phyloP scores from a whole-genome alignment of 2,888 invertebrate species.

The Tenodera sinensis region DNA sequence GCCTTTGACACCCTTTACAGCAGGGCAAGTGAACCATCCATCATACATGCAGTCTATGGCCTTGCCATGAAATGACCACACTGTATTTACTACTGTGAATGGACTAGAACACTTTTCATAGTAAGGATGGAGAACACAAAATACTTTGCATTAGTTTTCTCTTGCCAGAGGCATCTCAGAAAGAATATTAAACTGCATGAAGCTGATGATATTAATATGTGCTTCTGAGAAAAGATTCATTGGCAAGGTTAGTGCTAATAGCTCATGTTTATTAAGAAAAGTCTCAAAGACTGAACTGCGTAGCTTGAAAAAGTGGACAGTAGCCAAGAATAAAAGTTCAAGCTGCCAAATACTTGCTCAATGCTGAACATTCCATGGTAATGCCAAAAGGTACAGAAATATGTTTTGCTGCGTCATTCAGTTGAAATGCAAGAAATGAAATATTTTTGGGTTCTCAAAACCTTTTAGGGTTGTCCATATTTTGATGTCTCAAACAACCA shows the following conservation, averaged over 20 bases:
- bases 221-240: background rate
- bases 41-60: no score
- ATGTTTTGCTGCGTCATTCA: background rate
- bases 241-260: background rate
- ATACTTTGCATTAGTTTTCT: no score
- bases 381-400: background rate
- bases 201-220: background rate
- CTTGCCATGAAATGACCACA: no score
- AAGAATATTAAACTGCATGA: no score
- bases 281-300: background rate
- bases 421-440: no score
- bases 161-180: background rate
- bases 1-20: no score
- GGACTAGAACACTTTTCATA: no score
- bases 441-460: background rate
- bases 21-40: no score
- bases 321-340: background rate
- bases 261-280: background rate
- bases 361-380: background rate
- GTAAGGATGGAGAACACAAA: no score
- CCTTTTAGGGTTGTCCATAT: background rate
- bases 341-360: background rate
- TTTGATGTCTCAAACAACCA: background rate
- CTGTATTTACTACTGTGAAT: no score
- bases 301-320: background rate